Evolutionary conservation across 1,140 invertebrate species (phyloP), one percentile per base, ranked within the genome.

Genomic region (Magallana angulata): DNA sequence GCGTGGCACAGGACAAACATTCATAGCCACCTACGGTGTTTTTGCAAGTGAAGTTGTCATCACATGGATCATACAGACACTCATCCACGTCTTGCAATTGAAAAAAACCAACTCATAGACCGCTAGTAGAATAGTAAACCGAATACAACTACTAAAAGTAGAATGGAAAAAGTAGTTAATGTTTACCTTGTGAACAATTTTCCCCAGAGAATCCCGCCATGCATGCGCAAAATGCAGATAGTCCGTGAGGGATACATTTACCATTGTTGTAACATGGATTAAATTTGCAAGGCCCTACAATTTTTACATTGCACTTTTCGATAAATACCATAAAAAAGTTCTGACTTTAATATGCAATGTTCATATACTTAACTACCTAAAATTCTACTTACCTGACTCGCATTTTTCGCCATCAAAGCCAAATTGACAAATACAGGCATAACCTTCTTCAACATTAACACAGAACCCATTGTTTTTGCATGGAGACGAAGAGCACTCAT

Each of bases 401-500:
- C 85, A 86, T 12, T 14, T 57, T 12, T 12, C 48, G 12, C 85
- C 85, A 5, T 59, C 11, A 18, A 59, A 86, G n/a, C 85, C 85
- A 14, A 11, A 8, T 30, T 86, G 71, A 82, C 85, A 86, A n/a
- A 64, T 24, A 64, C 85, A 86, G 16, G 56, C 57, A 30, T 57
- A 86, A 30, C 14, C n/a, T 14, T 58, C 85, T 62, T 30, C 57
- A 18, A 30, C 0, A 81, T 82, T 86, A 4, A 82, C n/a, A 36
- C 85, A 86, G 30, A 57, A 30, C 30, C 85, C 85, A 82, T 60
- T 62, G 58, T 86, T 86, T 56, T 30, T 30, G 57, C 85, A 86
- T 2, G 76, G 18, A 11, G 9, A 12, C 7, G 59, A 24, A 8
- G 11, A 7, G 14, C 85, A 86, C 57, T 86, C 85, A 59, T 86